Conservation (phyloP, 2,797 vertebrate species). For the Coccyzus lansbergi region DNA sequence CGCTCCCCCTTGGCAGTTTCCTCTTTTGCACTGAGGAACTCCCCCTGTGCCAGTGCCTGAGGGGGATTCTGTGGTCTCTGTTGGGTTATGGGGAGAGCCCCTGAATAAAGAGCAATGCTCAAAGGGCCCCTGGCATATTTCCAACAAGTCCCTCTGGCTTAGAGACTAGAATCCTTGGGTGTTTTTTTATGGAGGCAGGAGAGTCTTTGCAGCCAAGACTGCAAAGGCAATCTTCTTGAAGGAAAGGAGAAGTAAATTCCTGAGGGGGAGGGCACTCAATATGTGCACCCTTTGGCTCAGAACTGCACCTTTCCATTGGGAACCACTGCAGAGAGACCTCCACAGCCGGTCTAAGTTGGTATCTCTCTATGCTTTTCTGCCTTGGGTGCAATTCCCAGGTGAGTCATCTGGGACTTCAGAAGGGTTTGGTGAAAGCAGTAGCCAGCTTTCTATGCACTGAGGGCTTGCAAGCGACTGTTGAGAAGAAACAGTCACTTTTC, state of each 20-base stretch:
- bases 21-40: constrained; percentile 1
- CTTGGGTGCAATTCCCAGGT: constrained; percentile 35
- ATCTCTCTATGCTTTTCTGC: not conserved
- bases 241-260: not conserved
- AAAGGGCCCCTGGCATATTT: rapidly evolving
- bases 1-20: not conserved
- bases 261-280: not conserved
- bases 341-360: not conserved
- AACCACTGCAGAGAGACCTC: not conserved
- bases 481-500: constrained; percentile 59
- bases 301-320: not conserved
- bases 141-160: not conserved
- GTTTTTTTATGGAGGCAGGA: not conserved
- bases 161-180: not conserved
- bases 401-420: constrained; percentile 36
- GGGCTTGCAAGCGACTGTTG: not conserved
- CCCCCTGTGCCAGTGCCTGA: not conserved
- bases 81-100: not conserved
- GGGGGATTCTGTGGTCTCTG: constrained; percentile 15
- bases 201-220: not conserved
- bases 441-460: not conserved
- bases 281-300: not conserved
- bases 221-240: not conserved
- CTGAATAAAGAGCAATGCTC: not conserved
- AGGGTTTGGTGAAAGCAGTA: constrained; percentile 29